Percentiles rank a stretch among this genome's conserved stretches.
Evolutionary conservation across 2,113 vertebrate species (phyloP).

Genomic region (Chaenocephalus aceratus): DNA sequence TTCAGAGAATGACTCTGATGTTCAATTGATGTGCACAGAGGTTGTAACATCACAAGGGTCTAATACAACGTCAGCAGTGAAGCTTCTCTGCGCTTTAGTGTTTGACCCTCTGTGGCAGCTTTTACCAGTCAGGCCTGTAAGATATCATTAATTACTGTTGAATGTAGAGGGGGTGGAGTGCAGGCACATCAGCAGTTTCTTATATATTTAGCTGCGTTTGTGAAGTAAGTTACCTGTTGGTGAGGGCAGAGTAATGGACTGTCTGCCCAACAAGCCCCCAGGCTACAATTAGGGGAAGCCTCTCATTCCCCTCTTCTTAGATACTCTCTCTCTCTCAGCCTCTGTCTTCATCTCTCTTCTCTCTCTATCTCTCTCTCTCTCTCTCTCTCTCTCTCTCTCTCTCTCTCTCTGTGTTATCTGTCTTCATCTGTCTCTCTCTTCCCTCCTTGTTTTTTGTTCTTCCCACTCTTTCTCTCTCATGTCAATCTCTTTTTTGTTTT

Average conservation of each 20-base stretch:
- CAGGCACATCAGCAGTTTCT: conserved; percentile 68
- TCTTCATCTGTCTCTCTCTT: too few relatives aligned
- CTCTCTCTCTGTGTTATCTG: too few relatives aligned
- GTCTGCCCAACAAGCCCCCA: conserved; percentile 66
- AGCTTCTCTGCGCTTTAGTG: background rate
- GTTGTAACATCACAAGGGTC: background rate
- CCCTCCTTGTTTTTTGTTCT: conserved; percentile 12
- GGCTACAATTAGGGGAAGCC: conserved; percentile 73
- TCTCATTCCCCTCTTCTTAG: conserved; percentile 56
- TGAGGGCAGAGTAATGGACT: conserved; percentile 68
- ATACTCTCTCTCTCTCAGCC: conserved; percentile 7
- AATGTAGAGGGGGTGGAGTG: conserved; percentile 31
- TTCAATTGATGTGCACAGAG: background rate
- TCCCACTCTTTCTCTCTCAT: conserved; percentile 8
- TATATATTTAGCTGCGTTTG: conserved; percentile 60
- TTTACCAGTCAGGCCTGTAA: background rate
- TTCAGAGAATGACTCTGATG: too few relatives aligned
- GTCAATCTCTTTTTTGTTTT: conserved; percentile 29
- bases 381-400: too few relatives aligned
- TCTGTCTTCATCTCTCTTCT: conserved; percentile 37
- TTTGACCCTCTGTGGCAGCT: conserved; percentile 17
- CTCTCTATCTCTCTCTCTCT: too few relatives aligned
- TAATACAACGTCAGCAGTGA: too few relatives aligned
- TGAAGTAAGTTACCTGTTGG: conserved; percentile 74
- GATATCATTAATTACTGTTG: conserved; percentile 32